phyloP scores from a whole-genome alignment of 2,113 vertebrate genomes.

The Vimba vimba region DNA sequence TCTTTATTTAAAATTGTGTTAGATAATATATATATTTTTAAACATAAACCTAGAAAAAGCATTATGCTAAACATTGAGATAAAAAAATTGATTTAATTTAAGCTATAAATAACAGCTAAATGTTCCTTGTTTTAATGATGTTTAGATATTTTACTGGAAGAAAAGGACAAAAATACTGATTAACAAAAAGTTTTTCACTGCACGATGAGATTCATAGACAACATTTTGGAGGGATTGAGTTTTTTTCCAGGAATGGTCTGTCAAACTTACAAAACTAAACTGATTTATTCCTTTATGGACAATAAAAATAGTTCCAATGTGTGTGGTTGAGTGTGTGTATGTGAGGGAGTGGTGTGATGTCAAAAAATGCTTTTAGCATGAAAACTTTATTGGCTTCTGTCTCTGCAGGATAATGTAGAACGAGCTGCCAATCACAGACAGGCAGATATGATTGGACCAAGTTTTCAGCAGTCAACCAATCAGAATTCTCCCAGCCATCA shows the following conservation, averaged over 20 bases:
- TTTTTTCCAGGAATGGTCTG: neutral
- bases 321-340: too few species aligned
- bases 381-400: slow-evolving; percentile 30
- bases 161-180: neutral
- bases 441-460: slow-evolving; percentile 77
- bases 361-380: neutral
- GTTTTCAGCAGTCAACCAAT: slow-evolving; percentile 79
- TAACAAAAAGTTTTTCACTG: neutral
- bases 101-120: neutral
- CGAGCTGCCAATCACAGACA: slow-evolving; percentile 79
- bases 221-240: neutral
- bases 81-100: neutral
- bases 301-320: neutral
- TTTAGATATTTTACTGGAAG: neutral
- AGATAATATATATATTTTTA: neutral
- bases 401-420: slow-evolving; percentile 87
- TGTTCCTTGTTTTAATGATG: neutral
- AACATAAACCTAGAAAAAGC: neutral
- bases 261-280: neutral
- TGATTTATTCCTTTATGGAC: neutral
- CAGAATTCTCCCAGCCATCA: slow-evolving; percentile 81
- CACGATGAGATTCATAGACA: neutral
- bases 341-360: neutral
- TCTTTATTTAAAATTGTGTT: neutral
- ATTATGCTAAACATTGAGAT: neutral